A percentile compares a stretch with the other conserved stretches of the same genome.
These are phyloP conservation scores for Chamaetylas fuelleborni DNA, from an alignment of 2,113 vertebrate species.

Conservation along the genomic window DNA sequence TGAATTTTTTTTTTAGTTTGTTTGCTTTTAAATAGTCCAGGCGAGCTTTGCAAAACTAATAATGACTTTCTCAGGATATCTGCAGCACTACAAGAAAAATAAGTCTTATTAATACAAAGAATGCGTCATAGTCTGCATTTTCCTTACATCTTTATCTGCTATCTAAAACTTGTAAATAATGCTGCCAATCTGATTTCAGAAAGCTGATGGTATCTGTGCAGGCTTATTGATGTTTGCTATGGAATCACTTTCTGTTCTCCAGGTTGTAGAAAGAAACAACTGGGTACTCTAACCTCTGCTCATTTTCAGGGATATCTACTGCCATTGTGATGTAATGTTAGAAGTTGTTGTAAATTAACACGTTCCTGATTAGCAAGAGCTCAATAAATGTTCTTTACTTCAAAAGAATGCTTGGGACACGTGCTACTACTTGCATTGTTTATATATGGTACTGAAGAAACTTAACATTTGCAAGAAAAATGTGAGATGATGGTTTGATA, in stretches of 20 bases:
- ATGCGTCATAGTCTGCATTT: constrained; percentile 18
- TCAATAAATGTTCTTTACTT: constrained; percentile 53
- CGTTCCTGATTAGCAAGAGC: constrained; percentile 26
- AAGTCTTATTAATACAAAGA: background rate
- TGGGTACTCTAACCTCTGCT: background rate
- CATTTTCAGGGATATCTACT: background rate
- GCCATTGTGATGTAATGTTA: constrained; percentile 18
- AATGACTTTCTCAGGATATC: background rate
- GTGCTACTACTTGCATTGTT: constrained; percentile 59
- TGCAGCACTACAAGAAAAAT: constrained; percentile 22
- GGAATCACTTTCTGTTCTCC: background rate
- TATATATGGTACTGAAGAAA: constrained; percentile 57
- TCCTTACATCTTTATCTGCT: constrained; percentile 39
- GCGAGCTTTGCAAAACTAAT: background rate
- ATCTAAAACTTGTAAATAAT: constrained; percentile 33
- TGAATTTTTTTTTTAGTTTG: background rate
- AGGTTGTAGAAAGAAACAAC: background rate
- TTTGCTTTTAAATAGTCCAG: background rate
- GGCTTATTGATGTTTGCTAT: constrained; percentile 17
- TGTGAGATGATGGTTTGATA: constrained; percentile 56
- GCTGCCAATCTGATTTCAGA: constrained; percentile 41
- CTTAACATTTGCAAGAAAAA: constrained; percentile 63
- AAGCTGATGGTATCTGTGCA: constrained; percentile 22
- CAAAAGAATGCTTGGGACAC: constrained; percentile 43
- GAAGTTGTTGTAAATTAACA: constrained; percentile 40